Conservation (phyloP, 2,888 invertebrate genomes). For the Villa cingulata region DNA sequence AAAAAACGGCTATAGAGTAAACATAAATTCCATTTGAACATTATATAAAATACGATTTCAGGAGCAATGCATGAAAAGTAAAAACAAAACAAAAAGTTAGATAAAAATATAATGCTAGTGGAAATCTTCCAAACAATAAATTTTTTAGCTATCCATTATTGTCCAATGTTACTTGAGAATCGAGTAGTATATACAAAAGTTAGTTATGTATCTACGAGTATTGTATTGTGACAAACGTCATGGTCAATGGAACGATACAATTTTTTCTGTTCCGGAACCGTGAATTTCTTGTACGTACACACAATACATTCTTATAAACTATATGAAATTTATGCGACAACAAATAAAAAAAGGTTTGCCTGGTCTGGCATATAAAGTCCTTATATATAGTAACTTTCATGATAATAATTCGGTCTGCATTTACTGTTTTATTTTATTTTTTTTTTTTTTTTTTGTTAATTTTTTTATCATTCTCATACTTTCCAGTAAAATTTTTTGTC, state of each 20-base stretch:
- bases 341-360: no score
- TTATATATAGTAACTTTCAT: neutral
- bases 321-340: no score
- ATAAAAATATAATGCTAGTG: neutral
- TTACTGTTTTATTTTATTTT: neutral
- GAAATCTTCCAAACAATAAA: constrained; percentile 9
- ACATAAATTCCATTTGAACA: no score
- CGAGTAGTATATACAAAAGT: neutral
- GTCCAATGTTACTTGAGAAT: neutral
- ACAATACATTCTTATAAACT: no score
- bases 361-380: constrained; percentile 4
- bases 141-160: neutral
- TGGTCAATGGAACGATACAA: constrained; percentile 12
- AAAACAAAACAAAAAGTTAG: no score
- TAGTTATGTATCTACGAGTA: no score
- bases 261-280: constrained; percentile 11
- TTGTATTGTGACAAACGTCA: constrained; percentile 7
- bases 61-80: no score
- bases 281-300: neutral
- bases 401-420: constrained; percentile 1
- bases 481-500: neutral
- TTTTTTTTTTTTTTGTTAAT: neutral
- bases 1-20: no score
- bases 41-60: no score
- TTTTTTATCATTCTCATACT: no score